Evolutionary conservation across 2,888 invertebrate species (phyloP), one percentile per base, ranked within the genome.

Genomic region (Drosophila sordidula): DNA sequence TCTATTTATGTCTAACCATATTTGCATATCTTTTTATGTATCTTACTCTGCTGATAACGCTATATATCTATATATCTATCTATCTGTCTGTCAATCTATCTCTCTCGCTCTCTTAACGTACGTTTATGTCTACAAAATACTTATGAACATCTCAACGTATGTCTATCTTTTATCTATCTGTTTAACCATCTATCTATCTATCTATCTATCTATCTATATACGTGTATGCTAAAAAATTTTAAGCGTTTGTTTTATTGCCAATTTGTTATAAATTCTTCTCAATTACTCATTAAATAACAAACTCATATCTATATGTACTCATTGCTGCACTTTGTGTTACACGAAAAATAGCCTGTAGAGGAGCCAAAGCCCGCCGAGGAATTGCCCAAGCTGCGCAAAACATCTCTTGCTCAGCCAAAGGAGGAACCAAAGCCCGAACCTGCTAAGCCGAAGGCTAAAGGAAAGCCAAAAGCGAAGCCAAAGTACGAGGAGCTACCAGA

Each of bases 401-500:
- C 91, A 6, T 87, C 90, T 2, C 56, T 80, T 0, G 77, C 81
- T 4, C 73, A 80, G 56, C 81, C 86, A 0, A 91, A 91, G 59
- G 92, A 92, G 41, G 92, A 92, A 18, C 72, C 89, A 3, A 91
- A 91, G 49, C 50, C 85, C 0, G 91, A 92, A 45, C 41, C 78
- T 9, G 65, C 82, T 12, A 91, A 90, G n/a, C 77, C 90, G 42
- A 91, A 92, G 44, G 32, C 79, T 0, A 92, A 91, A 57, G 70
- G 80, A 5, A 91, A 92, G 54, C 59, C 84, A 3, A 90, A 90
- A 45, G 26, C 84, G 1, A 87, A 90, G 44, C 54, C 87, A 0
- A 94, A 94, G 92, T 94, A 93, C 41, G 94, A 94, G 82, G 94
- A 94, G 18, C 90, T 95, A 29, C 95, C 94, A 3, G 94, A 95